Evolutionary conservation across 2,797 vertebrate genomes (phyloP), one percentile per base, ranked within the genome.

Genomic region (Artibeus jamaicensis): DNA sequence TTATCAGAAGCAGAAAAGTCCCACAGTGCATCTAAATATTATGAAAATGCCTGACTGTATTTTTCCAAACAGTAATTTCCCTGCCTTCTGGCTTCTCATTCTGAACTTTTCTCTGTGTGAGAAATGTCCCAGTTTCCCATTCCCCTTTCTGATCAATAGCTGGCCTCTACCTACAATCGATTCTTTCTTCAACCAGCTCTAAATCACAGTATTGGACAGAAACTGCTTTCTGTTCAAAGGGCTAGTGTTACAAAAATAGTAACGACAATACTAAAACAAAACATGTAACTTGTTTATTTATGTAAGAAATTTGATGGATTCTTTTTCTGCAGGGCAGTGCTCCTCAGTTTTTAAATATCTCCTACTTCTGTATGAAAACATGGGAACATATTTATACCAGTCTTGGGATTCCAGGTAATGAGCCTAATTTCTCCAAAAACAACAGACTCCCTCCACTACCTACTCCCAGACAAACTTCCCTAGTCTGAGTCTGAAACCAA

Each of bases 121-220:
- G 88, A 96, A 91, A 96, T 93, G 87, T 81, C 93, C 62, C 78
- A 89, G 91, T 96, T 96, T 97, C 55, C 89, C 73, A 65, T 55
- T 89, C 94, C 70, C 57, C 42, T 93, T 87, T 86, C 78, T 94
- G 86, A 97, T 96, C 97, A 97, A 97, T 95, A 97, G 83, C 83
- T 89, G 76, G 79, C 86, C 48, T 91, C 93, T 81, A 53, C 86
- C 77, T 89, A 81, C 86, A 94, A 96, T 97, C 32, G 4, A 97
- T 96, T 95, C 67, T 81, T 89, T 96, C 91, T 95, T 93, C 91
- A 95, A 82, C 90, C 85, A 91, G 67, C 89, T 97, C 68, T 97
- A 96, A 96, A 98, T 97, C 93, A 93, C 18, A 79, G 93, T 73
- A 94, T 89, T 55, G 55, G 76, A 91, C 78, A 91, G 76, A 94